A percentile compares a stretch with the other conserved stretches of the same genome.
Conservation (phyloP, 2,113 vertebrate species). For the Tetraodon nigroviridis region DNA sequence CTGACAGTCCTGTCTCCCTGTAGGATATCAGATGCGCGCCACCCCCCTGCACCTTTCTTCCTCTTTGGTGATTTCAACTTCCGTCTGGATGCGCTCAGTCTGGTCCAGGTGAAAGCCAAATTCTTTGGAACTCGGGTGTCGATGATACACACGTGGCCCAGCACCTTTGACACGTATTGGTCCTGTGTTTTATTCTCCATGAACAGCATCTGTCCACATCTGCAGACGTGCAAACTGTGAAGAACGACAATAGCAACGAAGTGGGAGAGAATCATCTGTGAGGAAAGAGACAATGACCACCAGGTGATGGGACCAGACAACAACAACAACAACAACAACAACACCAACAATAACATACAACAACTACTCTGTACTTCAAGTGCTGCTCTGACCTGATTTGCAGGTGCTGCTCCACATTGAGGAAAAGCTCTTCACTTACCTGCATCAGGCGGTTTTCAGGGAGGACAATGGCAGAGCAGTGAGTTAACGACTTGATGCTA, state of each 20-base stretch:
- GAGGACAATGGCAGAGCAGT: constrained; percentile 75
- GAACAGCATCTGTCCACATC: constrained; percentile 70
- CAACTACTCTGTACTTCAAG: no score
- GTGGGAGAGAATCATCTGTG: constrained; percentile 74
- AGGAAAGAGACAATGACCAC: constrained; percentile 72
- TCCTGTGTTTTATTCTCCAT: constrained; percentile 3
- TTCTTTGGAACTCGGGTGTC: background rate
- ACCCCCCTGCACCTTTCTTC: constrained; percentile 70
- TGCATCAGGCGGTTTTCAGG: constrained; percentile 73
- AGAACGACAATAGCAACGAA: constrained; percentile 67
- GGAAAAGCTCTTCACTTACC: constrained; percentile 75
- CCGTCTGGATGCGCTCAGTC: constrained; percentile 71
- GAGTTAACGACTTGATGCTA: constrained; percentile 19
- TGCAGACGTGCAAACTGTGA: constrained; percentile 67
- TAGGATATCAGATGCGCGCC: constrained; percentile 62
- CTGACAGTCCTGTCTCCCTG: background rate
- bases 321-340: background rate
- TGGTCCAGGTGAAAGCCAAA: constrained; percentile 68
- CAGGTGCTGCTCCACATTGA: constrained; percentile 81
- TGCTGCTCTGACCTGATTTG: background rate
- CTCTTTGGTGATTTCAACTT: constrained; percentile 84
- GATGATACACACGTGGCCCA: no score
- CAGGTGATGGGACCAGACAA: constrained; percentile 54
- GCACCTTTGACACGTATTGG: background rate
- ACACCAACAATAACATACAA: background rate